Base-by-base conservation (phyloP, 2,888 invertebrate species). In the Chalcis sispes region DNA sequence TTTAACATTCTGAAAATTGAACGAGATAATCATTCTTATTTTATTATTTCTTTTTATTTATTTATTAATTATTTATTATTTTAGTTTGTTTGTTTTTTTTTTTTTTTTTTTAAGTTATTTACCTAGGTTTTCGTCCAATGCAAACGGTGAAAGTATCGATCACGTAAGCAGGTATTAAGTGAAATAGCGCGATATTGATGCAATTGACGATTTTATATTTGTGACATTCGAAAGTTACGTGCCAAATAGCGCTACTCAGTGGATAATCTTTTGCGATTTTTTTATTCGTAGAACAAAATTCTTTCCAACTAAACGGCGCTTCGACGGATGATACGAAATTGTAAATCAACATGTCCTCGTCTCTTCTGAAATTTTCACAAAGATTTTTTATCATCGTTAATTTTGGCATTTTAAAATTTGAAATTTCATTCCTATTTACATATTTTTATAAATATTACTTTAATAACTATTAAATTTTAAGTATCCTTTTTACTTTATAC, bases 271-370 rank as follows among this genome's bases (percentile, higher is more conserved):
- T 82, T 0, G 92, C 91, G 74, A 92, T 90, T 8, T 87, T 86
- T 81, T 91, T 79, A 78, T 91, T 92, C 2, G 90, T 85, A 0
- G 86, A 75, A 82, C 89, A 86, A 82, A 95, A 95, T 58, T 94
- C 91, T 0, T 90, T 91, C 98, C 98, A 98, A 0, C 93, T 93
- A 52, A 98, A 89, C 0, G 93, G 93, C 84, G 96, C 96, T 77
- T 95, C 92, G 1, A 91, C 90, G 0, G 96, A 95, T 0, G 97
- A 95, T 1, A 96, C 95, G 87, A 94, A 96, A 89, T 98, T 97
- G 90, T 95, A 97, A 56, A 97, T 93, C 0, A 93, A 90, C 85
- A 90, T 85, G 83, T 89, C 86, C 81, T 90, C 86, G 81, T 86
- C 81, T 80, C 84, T 81, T 71, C 86, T 86, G 65, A 27, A 13